Percentiles rank a stretch among this genome's conserved stretches.
Conservation (phyloP, 2,113 vertebrate genomes). For the Hylia prasina region DNA sequence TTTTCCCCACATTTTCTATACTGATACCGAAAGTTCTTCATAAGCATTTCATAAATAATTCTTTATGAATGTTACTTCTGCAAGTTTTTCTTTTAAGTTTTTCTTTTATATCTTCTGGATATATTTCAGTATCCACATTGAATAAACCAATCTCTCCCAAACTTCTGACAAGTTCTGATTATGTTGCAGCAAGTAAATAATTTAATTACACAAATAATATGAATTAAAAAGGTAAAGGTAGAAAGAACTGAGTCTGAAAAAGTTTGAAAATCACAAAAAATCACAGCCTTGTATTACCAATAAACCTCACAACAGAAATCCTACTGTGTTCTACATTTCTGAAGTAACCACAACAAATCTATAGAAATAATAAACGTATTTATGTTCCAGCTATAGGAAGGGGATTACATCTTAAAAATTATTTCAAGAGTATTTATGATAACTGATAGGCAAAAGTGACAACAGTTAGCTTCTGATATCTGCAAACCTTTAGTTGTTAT, state of each 20-base stretch:
- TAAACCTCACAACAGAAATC: background rate
- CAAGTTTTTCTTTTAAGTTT: too few species aligned
- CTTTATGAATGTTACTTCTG: background rate
- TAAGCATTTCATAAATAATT: background rate
- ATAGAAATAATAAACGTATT: background rate
- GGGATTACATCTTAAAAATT: background rate
- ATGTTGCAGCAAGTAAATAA: background rate
- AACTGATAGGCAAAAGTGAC: background rate
- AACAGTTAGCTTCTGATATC: background rate
- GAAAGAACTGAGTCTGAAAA: background rate
- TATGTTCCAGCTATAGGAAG: background rate
- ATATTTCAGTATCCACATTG: background rate
- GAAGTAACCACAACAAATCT: background rate
- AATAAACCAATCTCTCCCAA: background rate
- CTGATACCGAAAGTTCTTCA: background rate
- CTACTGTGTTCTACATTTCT: background rate
- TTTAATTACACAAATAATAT: background rate
- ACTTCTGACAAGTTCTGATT: background rate
- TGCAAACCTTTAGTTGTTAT: background rate
- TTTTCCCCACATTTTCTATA: background rate
- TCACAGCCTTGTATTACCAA: background rate
- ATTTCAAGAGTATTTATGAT: background rate
- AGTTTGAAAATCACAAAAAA: background rate
- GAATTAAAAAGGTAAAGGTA: accelerated
- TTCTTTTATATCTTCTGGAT: background rate